Base-by-base conservation (phyloP, 2,113 vertebrate genomes). In the Periophthalmodon schlosseri region DNA sequence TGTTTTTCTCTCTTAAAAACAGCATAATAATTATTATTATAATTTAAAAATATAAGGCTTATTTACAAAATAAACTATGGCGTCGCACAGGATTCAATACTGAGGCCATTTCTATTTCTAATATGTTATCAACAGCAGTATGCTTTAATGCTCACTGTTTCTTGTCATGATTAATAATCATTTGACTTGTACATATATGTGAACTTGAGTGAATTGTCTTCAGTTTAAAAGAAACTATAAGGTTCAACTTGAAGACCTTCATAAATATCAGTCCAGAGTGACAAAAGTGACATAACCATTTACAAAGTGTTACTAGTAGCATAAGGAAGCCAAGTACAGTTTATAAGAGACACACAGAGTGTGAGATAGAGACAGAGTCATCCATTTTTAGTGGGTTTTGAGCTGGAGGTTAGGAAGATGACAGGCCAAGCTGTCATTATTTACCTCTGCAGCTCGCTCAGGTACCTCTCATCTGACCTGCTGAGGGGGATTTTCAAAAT, bases 401-500 rank as follows among this genome's bases (percentile, higher is more conserved):
- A 65, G 21, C 58, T 67, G 46, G 54, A 34, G 9, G 54, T 70
- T 54, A 63, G 9, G 73, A 54, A 68, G 11, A 81, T 28, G 56
- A 34, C 15, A 44, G 12, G 47, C 49, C 61, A 70, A 60, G 65
- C 70, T 44, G 23, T 49, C 44, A 54, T 69, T 84, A 34, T 16
- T 50, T 47, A 33, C 39, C 57, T 14, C 46, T n/a, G 33, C 74
- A 66, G 65, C 46, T 69, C 47, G 4, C 67, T 72, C 20, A 24
- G 14, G 47, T 58, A 28, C 9, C 70, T 54, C 56, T 73, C 24
- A 76, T 68, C 61, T 73, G 15, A 58, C 39, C 10, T 70, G 65
- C 71, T 70, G 12, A 5, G 6, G 34, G 68, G 64, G 28, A 73
- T 63, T 72, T 21, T 75, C 74, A 39, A 64, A 65, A 68, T 39